Evolutionary conservation across 2,888 invertebrate genomes (phyloP).

Genomic region (Ecliptopera silaceata): DNA sequence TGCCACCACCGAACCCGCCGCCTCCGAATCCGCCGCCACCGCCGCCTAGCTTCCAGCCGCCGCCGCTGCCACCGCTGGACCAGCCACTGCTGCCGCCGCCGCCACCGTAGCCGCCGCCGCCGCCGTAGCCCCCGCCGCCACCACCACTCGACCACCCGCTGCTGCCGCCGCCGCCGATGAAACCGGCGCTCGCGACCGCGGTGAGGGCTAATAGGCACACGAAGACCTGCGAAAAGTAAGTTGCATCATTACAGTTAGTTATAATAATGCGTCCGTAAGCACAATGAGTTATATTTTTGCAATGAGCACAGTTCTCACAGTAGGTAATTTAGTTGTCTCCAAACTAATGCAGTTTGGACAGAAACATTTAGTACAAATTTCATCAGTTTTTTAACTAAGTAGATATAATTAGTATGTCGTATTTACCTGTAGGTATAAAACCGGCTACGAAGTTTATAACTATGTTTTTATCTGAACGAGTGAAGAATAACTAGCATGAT

Average conservation of each 20-base stretch:
- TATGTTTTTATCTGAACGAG: too few relatives aligned
- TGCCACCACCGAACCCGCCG: neutral
- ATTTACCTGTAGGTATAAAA: too few relatives aligned
- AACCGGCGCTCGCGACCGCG: slow-evolving; percentile 67
- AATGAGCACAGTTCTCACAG: slow-evolving; percentile 13
- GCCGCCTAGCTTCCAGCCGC: slow-evolving; percentile 45
- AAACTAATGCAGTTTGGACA: too few relatives aligned
- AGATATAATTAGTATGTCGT: too few relatives aligned
- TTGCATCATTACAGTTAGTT: slow-evolving; percentile 4
- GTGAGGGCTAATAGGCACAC: slow-evolving; percentile 72
- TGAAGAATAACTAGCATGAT: too few relatives aligned
- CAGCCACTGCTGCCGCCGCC: slow-evolving; percentile 48
- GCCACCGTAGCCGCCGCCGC: slow-evolving; percentile 46
- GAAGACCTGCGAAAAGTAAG: slow-evolving; percentile 61
- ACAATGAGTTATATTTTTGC: slow-evolving; percentile 7
- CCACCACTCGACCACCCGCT: slow-evolving; percentile 47
- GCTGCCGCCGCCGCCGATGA: slow-evolving; percentile 55
- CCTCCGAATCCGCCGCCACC: slow-evolving; percentile 47
- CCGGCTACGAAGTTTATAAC: too few relatives aligned
- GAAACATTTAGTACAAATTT: too few relatives aligned
- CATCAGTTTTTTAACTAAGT: too few relatives aligned
- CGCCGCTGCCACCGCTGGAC: slow-evolving; percentile 39
- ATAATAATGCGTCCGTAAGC: neutral
- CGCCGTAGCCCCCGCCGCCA: slow-evolving; percentile 50
- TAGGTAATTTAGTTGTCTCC: too few relatives aligned